Percentiles rank a stretch among this genome's conserved stretches.
Conservation (phyloP, 2,797 vertebrate species). For the Bryconaethiops microstoma region DNA sequence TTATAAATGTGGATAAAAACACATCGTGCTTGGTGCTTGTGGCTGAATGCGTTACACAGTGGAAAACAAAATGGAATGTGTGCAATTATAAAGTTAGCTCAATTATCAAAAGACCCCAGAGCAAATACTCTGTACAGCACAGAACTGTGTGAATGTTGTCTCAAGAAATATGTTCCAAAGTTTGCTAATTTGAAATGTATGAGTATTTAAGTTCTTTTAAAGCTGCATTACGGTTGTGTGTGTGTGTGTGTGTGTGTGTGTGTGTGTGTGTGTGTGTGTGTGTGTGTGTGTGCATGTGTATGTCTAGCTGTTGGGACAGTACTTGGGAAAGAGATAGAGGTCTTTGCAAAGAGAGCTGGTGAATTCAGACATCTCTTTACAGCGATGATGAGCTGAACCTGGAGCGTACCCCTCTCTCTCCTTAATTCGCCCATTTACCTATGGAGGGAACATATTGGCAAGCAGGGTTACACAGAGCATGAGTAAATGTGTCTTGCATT, state of each 20-base stretch:
- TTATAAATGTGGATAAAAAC: constrained; percentile 9
- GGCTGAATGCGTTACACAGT: background rate
- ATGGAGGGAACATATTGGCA: background rate
- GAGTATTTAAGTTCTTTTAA: background rate
- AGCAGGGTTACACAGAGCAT: background rate
- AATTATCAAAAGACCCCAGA: background rate
- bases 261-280: constrained; percentile 10
- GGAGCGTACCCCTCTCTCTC: constrained; percentile 92
- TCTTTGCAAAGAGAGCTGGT: constrained; percentile 93
- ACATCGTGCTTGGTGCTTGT: background rate
- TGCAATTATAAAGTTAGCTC: background rate
- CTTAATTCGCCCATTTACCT: constrained; percentile 94
- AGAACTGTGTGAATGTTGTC: background rate
- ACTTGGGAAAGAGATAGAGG: constrained; percentile 94
- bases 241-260: constrained; percentile 48
- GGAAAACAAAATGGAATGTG: background rate
- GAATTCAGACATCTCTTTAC: constrained; percentile 99
- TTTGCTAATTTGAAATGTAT: background rate
- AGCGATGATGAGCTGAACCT: constrained; percentile 92
- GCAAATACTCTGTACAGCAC: constrained; percentile 8
- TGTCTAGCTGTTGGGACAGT: constrained; percentile 70
- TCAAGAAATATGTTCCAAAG: background rate
- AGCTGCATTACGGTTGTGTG: background rate
- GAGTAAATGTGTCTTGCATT: background rate
- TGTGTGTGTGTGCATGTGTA: constrained; percentile 2